Conservation (phyloP, 2,113 vertebrate species). For the Otocyon megalotis region DNA sequence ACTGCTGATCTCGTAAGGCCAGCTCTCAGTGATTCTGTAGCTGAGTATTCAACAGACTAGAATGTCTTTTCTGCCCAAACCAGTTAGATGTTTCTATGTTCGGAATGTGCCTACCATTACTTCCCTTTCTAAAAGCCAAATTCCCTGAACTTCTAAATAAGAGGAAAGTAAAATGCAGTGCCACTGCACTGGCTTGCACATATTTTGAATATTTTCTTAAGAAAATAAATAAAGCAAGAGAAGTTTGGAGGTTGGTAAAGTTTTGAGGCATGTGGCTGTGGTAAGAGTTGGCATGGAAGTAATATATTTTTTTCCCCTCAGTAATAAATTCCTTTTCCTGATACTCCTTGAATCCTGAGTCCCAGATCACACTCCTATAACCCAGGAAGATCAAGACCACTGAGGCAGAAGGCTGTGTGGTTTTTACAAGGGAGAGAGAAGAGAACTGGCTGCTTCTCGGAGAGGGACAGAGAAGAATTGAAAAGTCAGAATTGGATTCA, state of each 20-base stretch:
- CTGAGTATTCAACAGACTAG: neutral
- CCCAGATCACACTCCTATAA: neutral
- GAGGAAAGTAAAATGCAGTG: neutral
- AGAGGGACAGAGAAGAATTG: neutral
- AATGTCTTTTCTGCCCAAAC: constrained; percentile 44
- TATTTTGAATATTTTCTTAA: constrained; percentile 47
- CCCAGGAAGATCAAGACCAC: neutral
- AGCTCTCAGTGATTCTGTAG: neutral
- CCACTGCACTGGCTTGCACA: neutral
- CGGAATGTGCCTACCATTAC: constrained; percentile 45
- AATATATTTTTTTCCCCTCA: neutral
- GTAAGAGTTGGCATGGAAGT: neutral
- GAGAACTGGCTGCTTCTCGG: neutral
- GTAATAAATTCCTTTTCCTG: neutral
- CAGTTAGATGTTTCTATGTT: constrained; percentile 10
- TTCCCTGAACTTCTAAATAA: constrained; percentile 27
- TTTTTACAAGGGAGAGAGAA: neutral
- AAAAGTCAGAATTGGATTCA: neutral
- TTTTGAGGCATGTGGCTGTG: neutral
- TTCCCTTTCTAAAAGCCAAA: constrained; percentile 61
- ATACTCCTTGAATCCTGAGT: neutral
- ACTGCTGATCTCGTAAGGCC: neutral
- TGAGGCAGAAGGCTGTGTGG: neutral
- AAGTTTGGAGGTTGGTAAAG: neutral
- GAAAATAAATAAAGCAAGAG: neutral